Evolutionary conservation across 1,140 invertebrate species (phyloP).

Genomic region (Zophobas atratus): DNA sequence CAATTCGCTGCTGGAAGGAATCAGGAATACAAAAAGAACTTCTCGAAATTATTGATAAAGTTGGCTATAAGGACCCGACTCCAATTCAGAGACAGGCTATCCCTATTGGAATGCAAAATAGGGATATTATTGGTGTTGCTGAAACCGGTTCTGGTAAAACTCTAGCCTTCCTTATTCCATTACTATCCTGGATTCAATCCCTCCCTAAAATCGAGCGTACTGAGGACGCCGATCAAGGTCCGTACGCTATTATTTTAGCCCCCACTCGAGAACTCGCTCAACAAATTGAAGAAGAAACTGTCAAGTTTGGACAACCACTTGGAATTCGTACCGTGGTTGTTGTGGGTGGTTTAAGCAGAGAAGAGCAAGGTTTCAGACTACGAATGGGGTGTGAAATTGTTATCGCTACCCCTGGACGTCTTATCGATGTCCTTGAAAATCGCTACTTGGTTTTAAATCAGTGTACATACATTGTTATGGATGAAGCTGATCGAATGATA

Average conservation of each 20-base stretch:
- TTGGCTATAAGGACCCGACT: constrained; percentile 98
- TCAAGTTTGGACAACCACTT: constrained; percentile 96
- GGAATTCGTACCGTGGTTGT: constrained; percentile 98
- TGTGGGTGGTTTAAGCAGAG: constrained; percentile 96
- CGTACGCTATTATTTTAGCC: constrained; percentile 98
- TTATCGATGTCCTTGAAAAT: constrained; percentile 99
- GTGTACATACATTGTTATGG: constrained; percentile 95
- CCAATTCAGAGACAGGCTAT: constrained; percentile 99
- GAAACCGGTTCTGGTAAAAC: constrained; percentile 97
- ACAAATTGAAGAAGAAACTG: constrained; percentile 99
- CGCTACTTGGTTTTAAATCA: constrained; percentile 96
- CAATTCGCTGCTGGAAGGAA: constrained; percentile 96
- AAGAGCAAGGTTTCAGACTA: constrained; percentile 98
- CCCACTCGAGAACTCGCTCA: constrained; percentile 99
- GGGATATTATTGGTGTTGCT: constrained; percentile 99
- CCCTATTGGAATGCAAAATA: constrained; percentile 98
- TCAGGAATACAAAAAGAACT: constrained; percentile 93
- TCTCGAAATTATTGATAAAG: constrained; percentile 94
- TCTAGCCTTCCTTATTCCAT: constrained; percentile 96
- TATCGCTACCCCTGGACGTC: constrained; percentile 99
- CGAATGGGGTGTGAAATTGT: constrained; percentile 99
- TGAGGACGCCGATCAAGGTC: constrained; percentile 96
- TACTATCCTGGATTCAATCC: constrained; percentile 98
- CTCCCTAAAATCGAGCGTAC: constrained; percentile 95
- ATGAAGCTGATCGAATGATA: constrained; percentile 99